phyloP scores from a whole-genome alignment of 2,113 vertebrate genomes.

The Nesogale talazaci region DNA sequence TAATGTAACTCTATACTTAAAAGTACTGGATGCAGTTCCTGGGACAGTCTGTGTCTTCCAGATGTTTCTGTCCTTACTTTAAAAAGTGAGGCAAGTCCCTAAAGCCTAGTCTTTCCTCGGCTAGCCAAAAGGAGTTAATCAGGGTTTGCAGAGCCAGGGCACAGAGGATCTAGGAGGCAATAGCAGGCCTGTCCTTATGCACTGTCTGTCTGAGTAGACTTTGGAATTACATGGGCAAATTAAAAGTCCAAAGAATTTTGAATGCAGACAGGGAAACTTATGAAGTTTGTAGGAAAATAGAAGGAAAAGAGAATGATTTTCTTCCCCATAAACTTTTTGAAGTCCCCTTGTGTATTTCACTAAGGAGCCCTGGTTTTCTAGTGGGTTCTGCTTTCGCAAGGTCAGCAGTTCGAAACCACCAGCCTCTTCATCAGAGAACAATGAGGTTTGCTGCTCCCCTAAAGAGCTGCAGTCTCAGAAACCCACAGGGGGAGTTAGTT shows the following conservation, averaged over 20 bases:
- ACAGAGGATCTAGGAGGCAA: constrained; percentile 53
- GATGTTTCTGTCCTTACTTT: constrained; percentile 1
- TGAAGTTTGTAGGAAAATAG: not conserved
- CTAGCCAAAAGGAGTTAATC: constrained; percentile 69
- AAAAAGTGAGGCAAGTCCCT: constrained; percentile 60
- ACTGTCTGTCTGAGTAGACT: constrained; percentile 39
- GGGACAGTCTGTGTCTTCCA: not conserved
- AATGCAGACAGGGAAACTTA: not conserved
- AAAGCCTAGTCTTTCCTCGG: constrained; percentile 55
- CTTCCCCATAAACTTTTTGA: no score
- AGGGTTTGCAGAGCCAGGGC: constrained; percentile 68
- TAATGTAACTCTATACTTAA: not conserved
- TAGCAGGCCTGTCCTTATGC: constrained; percentile 52
- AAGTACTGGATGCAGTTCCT: not conserved
- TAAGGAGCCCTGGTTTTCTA: no score
- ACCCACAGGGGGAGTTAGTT: no score
- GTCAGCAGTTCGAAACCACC: no score
- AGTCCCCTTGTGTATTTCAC: no score
- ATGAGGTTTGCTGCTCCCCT: no score
- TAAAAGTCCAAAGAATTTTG: not conserved
- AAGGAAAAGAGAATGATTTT: no score
- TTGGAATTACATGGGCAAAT: not conserved
- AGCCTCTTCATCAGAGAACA: no score
- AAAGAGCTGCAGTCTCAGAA: no score
- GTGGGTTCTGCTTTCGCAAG: no score